These are phyloP conservation scores for Campaea margaritaria DNA, from an alignment of 2,888 invertebrate genomes.

Conservation along the genomic window DNA sequence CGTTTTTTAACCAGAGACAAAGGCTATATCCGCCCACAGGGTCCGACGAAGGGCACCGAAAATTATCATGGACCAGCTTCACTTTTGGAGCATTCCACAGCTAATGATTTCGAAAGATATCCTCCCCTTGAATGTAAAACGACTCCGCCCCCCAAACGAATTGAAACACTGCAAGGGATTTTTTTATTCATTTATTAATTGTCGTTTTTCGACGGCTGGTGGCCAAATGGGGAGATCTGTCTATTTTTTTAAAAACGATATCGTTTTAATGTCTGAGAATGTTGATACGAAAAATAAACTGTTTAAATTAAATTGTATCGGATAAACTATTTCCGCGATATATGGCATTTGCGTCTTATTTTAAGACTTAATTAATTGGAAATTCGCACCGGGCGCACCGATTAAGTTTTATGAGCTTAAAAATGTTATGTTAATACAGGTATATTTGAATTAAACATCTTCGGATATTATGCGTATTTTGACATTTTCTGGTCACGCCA, in stretches of 20 bases:
- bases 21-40: slow-evolving; percentile 79
- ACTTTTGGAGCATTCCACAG: slow-evolving; percentile 77
- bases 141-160: slow-evolving; percentile 81
- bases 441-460: slow-evolving; percentile 47
- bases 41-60: slow-evolving; percentile 72
- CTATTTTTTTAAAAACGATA: slow-evolving; percentile 48
- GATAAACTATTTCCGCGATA: slow-evolving; percentile 9
- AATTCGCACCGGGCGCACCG: slow-evolving; percentile 31
- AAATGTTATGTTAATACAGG: slow-evolving; percentile 47
- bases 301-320: slow-evolving; percentile 35
- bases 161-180: slow-evolving; percentile 78
- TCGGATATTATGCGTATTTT: slow-evolving; percentile 54
- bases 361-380: slow-evolving; percentile 32
- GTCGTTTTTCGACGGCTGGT: slow-evolving; percentile 77
- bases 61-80: slow-evolving; percentile 78
- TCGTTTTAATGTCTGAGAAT: slow-evolving; percentile 45
- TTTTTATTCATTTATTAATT: slow-evolving; percentile 80
- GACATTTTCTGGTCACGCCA: slow-evolving; percentile 57
- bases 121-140: slow-evolving; percentile 85
- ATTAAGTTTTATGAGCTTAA: slow-evolving; percentile 39
- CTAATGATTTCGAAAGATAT: slow-evolving; percentile 83
- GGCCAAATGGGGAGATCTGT: slow-evolving; percentile 55
- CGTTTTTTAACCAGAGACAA: slow-evolving; percentile 76
- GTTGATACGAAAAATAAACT: slow-evolving; percentile 20
- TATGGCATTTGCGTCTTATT: slow-evolving; percentile 27